Percentiles rank a stretch among this genome's conserved stretches.
Conservation (phyloP, 1,140 invertebrate species). For the Adoxophyes honmai region DNA sequence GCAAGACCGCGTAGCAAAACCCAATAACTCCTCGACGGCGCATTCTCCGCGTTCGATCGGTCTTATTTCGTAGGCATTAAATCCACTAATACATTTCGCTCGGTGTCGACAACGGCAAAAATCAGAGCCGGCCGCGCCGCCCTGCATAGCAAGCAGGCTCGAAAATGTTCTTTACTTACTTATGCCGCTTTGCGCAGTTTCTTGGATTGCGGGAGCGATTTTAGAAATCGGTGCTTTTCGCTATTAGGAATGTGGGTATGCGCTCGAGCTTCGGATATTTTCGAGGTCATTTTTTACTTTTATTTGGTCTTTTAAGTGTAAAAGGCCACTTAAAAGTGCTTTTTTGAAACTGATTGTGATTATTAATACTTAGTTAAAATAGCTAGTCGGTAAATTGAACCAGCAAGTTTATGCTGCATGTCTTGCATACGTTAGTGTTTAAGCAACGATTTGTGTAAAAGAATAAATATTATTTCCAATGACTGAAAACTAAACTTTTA, state of each 20-base stretch:
- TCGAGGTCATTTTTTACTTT: no score
- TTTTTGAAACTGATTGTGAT: no score
- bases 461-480: no score
- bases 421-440: no score
- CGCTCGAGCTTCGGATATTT: no score
- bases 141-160: constrained; percentile 68
- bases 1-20: not conserved
- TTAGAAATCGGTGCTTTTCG: not conserved
- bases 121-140: constrained; percentile 58
- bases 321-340: no score
- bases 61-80: constrained; percentile 61
- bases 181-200: constrained; percentile 17
- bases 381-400: no score
- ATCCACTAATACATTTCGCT: constrained; percentile 69
- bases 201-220: constrained; percentile 18
- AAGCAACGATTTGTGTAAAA: no score
- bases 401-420: no score
- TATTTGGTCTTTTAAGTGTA: no score
- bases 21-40: constrained; percentile 34
- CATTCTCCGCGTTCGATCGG: constrained; percentile 55
- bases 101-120: constrained; percentile 66
- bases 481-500: no score
- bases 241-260: not conserved
- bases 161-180: constrained; percentile 30
- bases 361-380: no score